These are phyloP conservation scores for Drosophila busckii DNA, from an alignment of 1,140 invertebrate species.

Conservation along the genomic window DNA sequence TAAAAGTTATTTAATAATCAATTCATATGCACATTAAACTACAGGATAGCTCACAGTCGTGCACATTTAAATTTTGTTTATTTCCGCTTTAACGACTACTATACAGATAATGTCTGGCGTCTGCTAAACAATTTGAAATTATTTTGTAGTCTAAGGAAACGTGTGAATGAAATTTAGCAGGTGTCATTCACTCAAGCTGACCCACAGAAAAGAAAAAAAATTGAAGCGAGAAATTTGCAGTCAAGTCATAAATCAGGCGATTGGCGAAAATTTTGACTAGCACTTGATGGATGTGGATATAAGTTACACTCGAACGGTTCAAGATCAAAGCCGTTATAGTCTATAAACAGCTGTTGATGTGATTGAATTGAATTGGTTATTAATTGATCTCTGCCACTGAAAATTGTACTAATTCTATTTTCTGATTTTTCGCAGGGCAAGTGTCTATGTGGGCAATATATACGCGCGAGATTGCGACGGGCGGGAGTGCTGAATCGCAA, in stretches of 20 bases:
- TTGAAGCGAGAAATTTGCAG: constrained; percentile 6
- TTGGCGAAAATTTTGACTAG: constrained; percentile 35
- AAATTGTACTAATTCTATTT: constrained; percentile 7
- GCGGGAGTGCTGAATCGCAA: constrained; percentile 76
- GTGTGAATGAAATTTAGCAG: constrained; percentile 60
- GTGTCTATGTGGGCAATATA: constrained; percentile 76
- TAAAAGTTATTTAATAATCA: no score
- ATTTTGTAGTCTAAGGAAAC: constrained; percentile 19
- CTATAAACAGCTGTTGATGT: constrained; percentile 12
- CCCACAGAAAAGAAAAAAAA: constrained; percentile 7
- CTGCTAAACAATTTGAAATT: constrained; percentile 1
- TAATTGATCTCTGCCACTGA: constrained; percentile 42
- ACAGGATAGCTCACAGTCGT: background rate
- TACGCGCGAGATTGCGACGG: constrained; percentile 65
- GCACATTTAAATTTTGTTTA: constrained; percentile 3
- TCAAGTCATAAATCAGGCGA: constrained; percentile 25
- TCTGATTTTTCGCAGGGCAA: constrained; percentile 54
- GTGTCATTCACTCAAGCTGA: constrained; percentile 28
- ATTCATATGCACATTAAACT: no score
- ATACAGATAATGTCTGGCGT: constrained; percentile 16
- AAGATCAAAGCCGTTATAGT: constrained; percentile 35
- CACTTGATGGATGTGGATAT: constrained; percentile 23
- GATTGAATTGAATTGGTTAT: constrained; percentile 30
- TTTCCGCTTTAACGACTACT: background rate
- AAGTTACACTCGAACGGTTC: background rate